phyloP scores from a whole-genome alignment of 2,797 vertebrate species.

The Xenentodon cancila region DNA sequence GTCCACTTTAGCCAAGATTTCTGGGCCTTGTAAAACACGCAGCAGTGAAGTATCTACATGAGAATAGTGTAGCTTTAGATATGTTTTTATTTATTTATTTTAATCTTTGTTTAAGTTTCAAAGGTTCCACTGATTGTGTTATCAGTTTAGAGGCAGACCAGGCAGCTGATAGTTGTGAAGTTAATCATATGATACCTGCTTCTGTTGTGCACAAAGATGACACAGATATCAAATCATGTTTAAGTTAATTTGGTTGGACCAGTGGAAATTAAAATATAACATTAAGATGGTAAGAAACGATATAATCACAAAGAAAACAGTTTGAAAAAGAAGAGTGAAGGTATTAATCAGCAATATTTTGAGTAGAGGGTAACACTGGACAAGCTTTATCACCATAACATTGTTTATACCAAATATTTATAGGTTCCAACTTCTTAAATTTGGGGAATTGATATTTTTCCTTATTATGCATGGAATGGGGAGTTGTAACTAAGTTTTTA shows the following conservation, averaged over 20 bases:
- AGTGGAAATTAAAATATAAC: neutral
- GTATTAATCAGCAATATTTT: no score
- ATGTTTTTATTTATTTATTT: slow-evolving; percentile 49
- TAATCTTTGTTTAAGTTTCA: slow-evolving; percentile 59
- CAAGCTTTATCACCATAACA: no score
- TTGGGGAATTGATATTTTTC: no score
- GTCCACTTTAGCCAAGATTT: slow-evolving; percentile 34
- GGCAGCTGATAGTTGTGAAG: slow-evolving; percentile 2
- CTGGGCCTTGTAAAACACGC: slow-evolving; percentile 27
- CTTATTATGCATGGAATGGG: no score
- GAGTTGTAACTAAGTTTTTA: no score
- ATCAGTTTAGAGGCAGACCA: slow-evolving; percentile 5
- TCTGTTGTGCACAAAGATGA: slow-evolving; percentile 2
- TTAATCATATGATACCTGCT: slow-evolving; percentile 22
- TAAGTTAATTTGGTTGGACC: neutral
- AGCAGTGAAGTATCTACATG: slow-evolving; percentile 6
- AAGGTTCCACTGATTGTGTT: slow-evolving; percentile 52
- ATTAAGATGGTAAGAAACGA: neutral
- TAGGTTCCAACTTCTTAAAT: no score
- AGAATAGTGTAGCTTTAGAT: slow-evolving; percentile 15
- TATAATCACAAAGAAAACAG: no score
- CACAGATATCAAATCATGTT: neutral
- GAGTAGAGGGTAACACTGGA: no score
- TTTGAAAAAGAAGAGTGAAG: no score
- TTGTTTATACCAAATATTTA: no score